Conservation (phyloP, 2,888 invertebrate genomes). For the Spicauda simplicius region DNA sequence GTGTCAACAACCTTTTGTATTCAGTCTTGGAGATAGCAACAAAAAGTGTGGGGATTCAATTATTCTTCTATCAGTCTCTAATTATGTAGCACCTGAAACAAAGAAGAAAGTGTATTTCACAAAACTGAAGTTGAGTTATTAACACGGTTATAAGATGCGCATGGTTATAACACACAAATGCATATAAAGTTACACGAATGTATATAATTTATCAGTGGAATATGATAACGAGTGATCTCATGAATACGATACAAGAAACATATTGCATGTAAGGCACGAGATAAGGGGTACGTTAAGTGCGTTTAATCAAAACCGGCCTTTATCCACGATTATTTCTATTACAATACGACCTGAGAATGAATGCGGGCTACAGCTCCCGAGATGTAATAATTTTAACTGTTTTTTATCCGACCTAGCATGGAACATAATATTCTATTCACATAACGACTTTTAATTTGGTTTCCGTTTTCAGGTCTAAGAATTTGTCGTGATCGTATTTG, state of each 20-base stretch:
- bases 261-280: background rate
- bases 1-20: conserved; percentile 22
- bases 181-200: background rate
- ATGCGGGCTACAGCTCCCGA: too few species aligned
- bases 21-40: conserved; percentile 25
- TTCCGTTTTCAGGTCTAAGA: too few species aligned
- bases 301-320: background rate
- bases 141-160: background rate
- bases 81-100: conserved; percentile 56
- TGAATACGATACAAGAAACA: background rate
- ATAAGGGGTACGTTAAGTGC: background rate
- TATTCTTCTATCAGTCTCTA: conserved; percentile 48
- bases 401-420: too few species aligned
- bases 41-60: conserved; percentile 1
- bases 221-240: background rate
- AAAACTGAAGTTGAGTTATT: background rate
- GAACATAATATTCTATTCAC: too few species aligned
- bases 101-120: conserved; percentile 16
- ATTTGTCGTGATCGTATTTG: too few species aligned
- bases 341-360: too few species aligned
- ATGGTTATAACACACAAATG: background rate
- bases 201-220: background rate
- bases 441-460: too few species aligned
- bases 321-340: background rate
- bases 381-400: too few species aligned